These are phyloP conservation scores for Bombyx mandarina DNA, from an alignment of 1,140 invertebrate genomes.

Conservation along the genomic window DNA sequence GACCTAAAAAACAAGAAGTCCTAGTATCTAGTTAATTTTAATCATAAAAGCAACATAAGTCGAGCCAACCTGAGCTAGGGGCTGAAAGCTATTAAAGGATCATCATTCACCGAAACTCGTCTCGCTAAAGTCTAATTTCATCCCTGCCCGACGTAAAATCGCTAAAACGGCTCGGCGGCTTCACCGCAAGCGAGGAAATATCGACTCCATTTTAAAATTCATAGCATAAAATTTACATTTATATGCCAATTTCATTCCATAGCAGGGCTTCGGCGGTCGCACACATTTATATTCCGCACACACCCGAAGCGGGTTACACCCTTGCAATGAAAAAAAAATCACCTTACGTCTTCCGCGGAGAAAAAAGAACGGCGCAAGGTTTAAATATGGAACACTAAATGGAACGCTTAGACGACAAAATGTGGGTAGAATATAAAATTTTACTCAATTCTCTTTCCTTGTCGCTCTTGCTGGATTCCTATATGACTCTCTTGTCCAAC, in stretches of 20 bases:
- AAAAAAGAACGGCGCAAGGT: conserved; percentile 60
- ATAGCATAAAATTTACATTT: conserved; percentile 72
- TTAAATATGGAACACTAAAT: conserved; percentile 71
- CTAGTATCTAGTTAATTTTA: too few species aligned
- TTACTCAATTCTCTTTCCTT: conserved; percentile 39
- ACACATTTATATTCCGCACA: conserved; percentile 65
- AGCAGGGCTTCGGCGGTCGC: conserved; percentile 58
- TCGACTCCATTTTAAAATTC: conserved; percentile 71
- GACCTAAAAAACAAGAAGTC: too few species aligned
- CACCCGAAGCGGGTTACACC: conserved; percentile 38
- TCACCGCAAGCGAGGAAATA: conserved; percentile 54
- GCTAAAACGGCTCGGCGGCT: conserved; percentile 40
- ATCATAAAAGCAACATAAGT: too few species aligned
- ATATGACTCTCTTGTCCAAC: conserved; percentile 29
- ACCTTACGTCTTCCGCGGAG: conserved; percentile 50
- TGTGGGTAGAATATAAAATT: conserved; percentile 71
- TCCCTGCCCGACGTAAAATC: conserved; percentile 49
- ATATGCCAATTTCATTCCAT: conserved; percentile 71
- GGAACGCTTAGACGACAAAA: conserved; percentile 70
- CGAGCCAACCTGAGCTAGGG: too few species aligned
- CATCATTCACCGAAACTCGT: conserved; percentile 49
- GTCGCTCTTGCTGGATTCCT: conserved; percentile 18
- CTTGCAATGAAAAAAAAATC: conserved; percentile 45
- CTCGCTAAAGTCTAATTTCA: conserved; percentile 63
- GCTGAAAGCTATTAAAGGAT: conserved; percentile 36